Evolutionary conservation across 2,888 invertebrate genomes (phyloP).

Genomic region (Plagodis dolabraria): DNA sequence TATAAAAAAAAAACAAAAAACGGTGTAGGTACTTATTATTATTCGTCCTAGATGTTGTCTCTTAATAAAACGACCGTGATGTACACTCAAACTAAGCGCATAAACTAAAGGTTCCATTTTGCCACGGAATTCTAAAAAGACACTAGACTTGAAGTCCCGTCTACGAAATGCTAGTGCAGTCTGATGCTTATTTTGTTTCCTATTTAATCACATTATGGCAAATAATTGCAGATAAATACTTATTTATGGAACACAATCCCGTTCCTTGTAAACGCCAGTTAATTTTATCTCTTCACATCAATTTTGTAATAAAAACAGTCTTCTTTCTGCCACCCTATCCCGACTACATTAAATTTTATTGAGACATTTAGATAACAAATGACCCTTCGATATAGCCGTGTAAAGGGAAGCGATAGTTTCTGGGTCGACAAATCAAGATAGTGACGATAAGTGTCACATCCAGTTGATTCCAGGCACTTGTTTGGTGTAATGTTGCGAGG

Average conservation of each 20-base stretch:
- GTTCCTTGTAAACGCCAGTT: conserved; percentile 14
- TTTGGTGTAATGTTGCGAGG: conserved; percentile 66
- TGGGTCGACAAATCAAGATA: conserved; percentile 71
- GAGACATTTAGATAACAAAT: conserved; percentile 64
- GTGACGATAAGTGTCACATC: conserved; percentile 69
- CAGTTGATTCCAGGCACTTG: conserved; percentile 63
- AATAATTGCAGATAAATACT: too few relatives aligned
- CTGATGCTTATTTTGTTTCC: conserved; percentile 10
- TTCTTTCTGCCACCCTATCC: conserved; percentile 29
- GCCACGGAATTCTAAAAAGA: too few relatives aligned
- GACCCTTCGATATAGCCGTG: conserved; percentile 54
- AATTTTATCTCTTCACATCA: conserved; percentile 29
- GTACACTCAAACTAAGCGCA: too few relatives aligned
- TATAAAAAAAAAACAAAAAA: too few relatives aligned
- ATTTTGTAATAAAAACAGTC: conserved; percentile 32
- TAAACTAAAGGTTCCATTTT: too few relatives aligned
- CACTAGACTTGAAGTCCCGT: too few relatives aligned
- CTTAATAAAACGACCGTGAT: too few relatives aligned
- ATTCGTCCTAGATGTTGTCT: too few relatives aligned
- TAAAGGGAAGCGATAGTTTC: conserved; percentile 58
- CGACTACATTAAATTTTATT: conserved; percentile 58
- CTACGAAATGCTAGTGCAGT: too few relatives aligned
- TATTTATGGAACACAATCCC: neutral
- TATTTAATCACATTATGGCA: too few relatives aligned
- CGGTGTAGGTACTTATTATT: too few relatives aligned